Evolutionary conservation across 2,888 invertebrate genomes (phyloP).

Genomic region (Luffia ferchaultella): DNA sequence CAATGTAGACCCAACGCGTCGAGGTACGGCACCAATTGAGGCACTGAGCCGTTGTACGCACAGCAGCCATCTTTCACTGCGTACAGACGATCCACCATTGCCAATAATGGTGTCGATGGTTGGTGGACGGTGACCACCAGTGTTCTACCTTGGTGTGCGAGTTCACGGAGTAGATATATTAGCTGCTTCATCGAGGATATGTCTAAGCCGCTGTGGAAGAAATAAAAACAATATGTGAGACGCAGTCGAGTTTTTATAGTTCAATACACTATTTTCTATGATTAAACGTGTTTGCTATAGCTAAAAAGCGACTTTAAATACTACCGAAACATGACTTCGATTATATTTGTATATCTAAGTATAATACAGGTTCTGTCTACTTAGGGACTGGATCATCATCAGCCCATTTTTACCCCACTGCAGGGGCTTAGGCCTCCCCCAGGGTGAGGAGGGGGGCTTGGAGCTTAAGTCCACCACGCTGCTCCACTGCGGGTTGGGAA

Average conservation of each 20-base stretch:
- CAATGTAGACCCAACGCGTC: slow-evolving; percentile 75
- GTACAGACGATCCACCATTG: slow-evolving; percentile 90
- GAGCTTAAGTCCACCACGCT: no score
- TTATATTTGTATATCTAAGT: no score
- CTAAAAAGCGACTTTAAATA: no score
- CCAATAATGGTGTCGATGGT: slow-evolving; percentile 85
- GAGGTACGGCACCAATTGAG: slow-evolving; percentile 80
- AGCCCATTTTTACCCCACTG: no score
- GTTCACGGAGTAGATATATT: slow-evolving; percentile 77
- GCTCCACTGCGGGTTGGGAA: no score
- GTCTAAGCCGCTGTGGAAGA: slow-evolving; percentile 74
- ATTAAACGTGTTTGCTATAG: no score
- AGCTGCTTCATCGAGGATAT: slow-evolving; percentile 86
- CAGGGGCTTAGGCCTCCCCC: no score
- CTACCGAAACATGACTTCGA: no score
- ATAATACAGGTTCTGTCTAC: no score
- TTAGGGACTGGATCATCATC: no score
- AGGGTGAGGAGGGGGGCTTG: no score
- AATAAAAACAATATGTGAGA: slow-evolving; percentile 5
- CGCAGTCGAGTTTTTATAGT: slow-evolving; percentile 2
- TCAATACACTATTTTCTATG: no score
- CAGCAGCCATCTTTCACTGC: slow-evolving; percentile 82
- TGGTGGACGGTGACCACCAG: slow-evolving; percentile 92
- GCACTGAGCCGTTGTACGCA: slow-evolving; percentile 81
- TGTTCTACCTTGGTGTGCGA: slow-evolving; percentile 85